Evolutionary conservation across 2,888 invertebrate genomes (phyloP), one percentile per base, ranked within the genome.

Genomic region (Eupithecia inturbata): DNA sequence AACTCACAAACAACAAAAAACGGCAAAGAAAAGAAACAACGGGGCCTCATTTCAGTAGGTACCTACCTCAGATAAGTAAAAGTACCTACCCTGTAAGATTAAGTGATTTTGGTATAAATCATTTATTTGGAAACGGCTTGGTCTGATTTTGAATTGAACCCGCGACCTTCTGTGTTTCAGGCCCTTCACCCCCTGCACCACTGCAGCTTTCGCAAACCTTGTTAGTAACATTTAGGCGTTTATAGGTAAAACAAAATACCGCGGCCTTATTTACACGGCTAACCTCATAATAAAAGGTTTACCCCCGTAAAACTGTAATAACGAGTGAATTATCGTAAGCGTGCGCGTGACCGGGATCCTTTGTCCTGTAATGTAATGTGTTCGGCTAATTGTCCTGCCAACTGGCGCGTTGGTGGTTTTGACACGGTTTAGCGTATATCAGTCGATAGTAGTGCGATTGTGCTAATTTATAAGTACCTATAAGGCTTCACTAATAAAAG

Each of bases 381-480:
- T 82, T 79, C 80, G 71, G 82, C 83, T 88, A 87, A 89, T 87
- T 87, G 83, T 84, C 73, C 81, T 77, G 76, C 82, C 87, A 87
- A 83, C 84, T 85, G 86, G 79, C 84, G 82, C 78, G 64, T 66
- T 68, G 45, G 31, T 68, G 60, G 28, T 66, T 74, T 71, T 71
- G 66, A 74, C 62, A 63, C 31, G 28, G 10, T 67, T 67, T 62
- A 36, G 26, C n/a, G 10, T 39, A 39, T 39, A 26, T 66, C 26
- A 12, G 66, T 36, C 12, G 36, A 19, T n/a, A 66, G 41, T 41
- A 66, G 14, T 10, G 22, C 16, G 16, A n/a, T 41, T 16, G 5
- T 39, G 10, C 19, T 64, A 36, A 36, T 36, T 66, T 66, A 66
- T 39, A n/a, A n/a, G 10, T n/a, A 31, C 19, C 2, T 31, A 60